Conservation (phyloP, 1,140 invertebrate genomes). For the Drosophila pallidifrons region DNA sequence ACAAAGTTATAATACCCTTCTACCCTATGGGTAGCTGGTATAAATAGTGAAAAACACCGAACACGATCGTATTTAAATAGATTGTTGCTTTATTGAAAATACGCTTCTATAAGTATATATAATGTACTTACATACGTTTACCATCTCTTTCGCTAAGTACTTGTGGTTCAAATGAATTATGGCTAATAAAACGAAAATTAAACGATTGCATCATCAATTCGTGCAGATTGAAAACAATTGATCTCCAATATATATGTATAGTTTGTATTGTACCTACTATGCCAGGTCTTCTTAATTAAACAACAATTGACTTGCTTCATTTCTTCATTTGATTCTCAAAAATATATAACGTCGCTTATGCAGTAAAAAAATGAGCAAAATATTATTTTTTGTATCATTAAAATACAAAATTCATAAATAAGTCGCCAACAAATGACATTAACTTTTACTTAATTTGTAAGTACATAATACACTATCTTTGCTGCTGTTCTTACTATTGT, state of each 20-base stretch:
- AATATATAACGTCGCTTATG: constrained; percentile 20
- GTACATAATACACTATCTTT: constrained; percentile 66
- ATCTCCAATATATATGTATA: constrained; percentile 22
- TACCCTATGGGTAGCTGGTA: too few species aligned
- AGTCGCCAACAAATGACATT: constrained; percentile 37
- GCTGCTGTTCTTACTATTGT: constrained; percentile 3
- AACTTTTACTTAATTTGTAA: constrained; percentile 58
- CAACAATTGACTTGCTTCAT: constrained; percentile 63
- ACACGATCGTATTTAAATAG: constrained; percentile 42
- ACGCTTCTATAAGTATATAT: constrained; percentile 72
- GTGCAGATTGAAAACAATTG: constrained; percentile 28
- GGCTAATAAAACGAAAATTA: constrained; percentile 33
- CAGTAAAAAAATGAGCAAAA: constrained; percentile 69
- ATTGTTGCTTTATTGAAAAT: constrained; percentile 78
- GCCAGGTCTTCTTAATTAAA: constrained; percentile 59
- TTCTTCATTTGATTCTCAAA: constrained; percentile 19
- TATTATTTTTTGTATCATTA: constrained; percentile 42
- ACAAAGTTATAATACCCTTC: too few species aligned
- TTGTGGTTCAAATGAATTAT: constrained; percentile 52
- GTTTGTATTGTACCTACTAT: constrained; percentile 4
- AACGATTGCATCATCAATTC: constrained; percentile 23
- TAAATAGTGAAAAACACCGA: not conserved
- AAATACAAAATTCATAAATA: constrained; percentile 41
- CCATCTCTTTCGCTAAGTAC: constrained; percentile 54
- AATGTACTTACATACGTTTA: constrained; percentile 56